Conservation (phyloP, 2,113 vertebrate genomes). For the Psettodes erumei region DNA sequence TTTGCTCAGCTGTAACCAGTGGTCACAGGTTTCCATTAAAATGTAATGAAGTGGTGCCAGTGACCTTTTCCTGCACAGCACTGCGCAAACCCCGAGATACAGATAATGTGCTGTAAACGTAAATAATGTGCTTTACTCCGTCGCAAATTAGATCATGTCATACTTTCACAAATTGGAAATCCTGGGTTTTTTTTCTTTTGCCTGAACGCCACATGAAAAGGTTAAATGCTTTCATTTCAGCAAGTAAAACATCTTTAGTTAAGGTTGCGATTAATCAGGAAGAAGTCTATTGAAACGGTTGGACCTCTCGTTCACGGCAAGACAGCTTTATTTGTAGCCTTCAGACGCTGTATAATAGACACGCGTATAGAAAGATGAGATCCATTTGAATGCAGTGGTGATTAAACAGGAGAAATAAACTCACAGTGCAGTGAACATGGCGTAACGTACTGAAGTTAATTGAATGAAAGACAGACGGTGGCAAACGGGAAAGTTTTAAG, state of each 20-base stretch:
- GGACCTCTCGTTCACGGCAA: not conserved
- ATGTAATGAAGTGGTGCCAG: not conserved
- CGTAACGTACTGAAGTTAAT: not conserved
- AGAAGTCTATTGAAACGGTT: not conserved
- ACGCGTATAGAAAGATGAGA: too few relatives aligned
- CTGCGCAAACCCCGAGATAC: not conserved
- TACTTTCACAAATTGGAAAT: not conserved
- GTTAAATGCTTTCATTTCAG: not conserved
- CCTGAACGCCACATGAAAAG: not conserved
- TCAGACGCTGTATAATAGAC: not conserved
- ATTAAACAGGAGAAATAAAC: not conserved
- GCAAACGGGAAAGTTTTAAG: slow-evolving; percentile 22
- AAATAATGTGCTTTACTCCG: slow-evolving; percentile 3
- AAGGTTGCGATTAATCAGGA: not conserved
- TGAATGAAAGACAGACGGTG: not conserved
- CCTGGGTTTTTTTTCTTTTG: not conserved
- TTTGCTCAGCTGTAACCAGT: slow-evolving; percentile 4
- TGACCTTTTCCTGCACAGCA: slow-evolving; percentile 3
- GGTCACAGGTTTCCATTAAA: slow-evolving; percentile 1
- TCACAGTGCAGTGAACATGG: not conserved
- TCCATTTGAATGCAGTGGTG: too few relatives aligned
- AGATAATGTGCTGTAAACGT: not conserved
- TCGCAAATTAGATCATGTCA: not conserved
- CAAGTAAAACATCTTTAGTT: not conserved
- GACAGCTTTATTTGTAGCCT: not conserved